Evolutionary conservation across 2,113 vertebrate species (phyloP).

Genomic region (Raja brachyura): DNA sequence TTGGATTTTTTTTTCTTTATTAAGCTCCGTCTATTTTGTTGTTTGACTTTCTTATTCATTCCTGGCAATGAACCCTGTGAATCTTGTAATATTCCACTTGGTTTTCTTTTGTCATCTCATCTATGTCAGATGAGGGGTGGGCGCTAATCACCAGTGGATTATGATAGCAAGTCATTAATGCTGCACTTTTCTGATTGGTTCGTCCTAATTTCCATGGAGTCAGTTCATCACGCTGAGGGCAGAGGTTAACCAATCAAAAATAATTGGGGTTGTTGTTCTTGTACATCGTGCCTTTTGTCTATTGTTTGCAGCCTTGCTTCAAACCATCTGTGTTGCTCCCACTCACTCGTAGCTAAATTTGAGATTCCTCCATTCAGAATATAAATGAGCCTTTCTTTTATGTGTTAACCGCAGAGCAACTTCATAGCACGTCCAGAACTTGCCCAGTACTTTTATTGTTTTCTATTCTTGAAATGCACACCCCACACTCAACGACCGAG

Average conservation of each 20-base stretch:
- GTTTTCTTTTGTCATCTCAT: constrained; percentile 13
- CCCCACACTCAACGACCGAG: not conserved
- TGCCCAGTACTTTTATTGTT: not conserved
- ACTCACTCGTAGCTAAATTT: constrained; percentile 7
- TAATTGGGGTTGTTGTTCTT: constrained; percentile 28
- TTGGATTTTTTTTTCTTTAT: not conserved
- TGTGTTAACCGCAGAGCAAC: not conserved
- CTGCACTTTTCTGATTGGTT: constrained; percentile 7
- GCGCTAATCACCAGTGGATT: not conserved
- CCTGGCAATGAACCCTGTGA: not conserved
- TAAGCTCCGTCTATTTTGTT: not conserved
- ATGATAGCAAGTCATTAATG: constrained; percentile 22
- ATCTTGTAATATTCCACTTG: not conserved
- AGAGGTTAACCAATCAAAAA: constrained; percentile 34
- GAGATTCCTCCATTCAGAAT: constrained; percentile 29
- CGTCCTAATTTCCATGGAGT: constrained; percentile 9
- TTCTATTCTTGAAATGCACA: not conserved
- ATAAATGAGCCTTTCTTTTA: constrained; percentile 23
- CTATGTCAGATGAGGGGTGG: not conserved
- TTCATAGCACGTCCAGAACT: not conserved
- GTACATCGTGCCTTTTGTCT: constrained; percentile 1
- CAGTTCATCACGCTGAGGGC: constrained; percentile 14
- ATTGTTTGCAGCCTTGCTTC: constrained; percentile 22
- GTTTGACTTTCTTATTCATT: not conserved
- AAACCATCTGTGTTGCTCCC: not conserved